Evolutionary conservation across 1,140 invertebrate genomes (phyloP).

Genomic region (Araneus ventricosus): DNA sequence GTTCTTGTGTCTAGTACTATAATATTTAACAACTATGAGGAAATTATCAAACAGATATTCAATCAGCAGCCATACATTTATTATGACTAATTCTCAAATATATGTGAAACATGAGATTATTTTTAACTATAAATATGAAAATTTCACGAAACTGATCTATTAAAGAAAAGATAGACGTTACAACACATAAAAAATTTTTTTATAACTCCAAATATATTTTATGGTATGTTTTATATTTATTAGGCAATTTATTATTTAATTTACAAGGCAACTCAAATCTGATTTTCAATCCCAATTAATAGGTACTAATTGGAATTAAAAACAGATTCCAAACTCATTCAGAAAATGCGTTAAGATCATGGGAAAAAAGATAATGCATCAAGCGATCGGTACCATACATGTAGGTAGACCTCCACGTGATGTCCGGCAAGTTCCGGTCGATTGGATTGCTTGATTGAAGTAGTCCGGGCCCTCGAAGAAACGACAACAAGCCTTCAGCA

Average conservation of each 20-base stretch:
- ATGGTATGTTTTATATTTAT: neutral
- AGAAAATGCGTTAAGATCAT: neutral
- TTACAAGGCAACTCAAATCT: neutral
- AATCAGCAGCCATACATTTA: no score
- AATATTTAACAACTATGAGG: no score
- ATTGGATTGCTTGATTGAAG: neutral
- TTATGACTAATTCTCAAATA: no score
- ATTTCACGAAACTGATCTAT: no score
- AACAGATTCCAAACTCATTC: neutral
- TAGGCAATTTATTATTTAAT: neutral
- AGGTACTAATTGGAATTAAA: neutral
- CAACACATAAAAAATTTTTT: no score
- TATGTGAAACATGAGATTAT: no score
- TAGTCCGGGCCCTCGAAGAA: neutral
- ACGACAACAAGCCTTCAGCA: slow-evolving; percentile 21
- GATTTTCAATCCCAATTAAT: neutral
- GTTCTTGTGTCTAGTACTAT: no score
- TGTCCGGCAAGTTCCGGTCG: slow-evolving; percentile 40
- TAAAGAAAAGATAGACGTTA: no score
- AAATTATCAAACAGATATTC: no score
- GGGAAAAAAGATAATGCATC: slow-evolving; percentile 24
- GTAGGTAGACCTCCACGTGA: slow-evolving; percentile 48
- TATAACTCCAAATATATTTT: neutral
- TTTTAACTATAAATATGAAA: no score
- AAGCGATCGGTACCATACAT: slow-evolving; percentile 70